A percentile compares a stretch with the other conserved stretches of the same genome.
phyloP scores from a whole-genome alignment of 2,888 invertebrate species.

The Listrodromus nycthemerus region DNA sequence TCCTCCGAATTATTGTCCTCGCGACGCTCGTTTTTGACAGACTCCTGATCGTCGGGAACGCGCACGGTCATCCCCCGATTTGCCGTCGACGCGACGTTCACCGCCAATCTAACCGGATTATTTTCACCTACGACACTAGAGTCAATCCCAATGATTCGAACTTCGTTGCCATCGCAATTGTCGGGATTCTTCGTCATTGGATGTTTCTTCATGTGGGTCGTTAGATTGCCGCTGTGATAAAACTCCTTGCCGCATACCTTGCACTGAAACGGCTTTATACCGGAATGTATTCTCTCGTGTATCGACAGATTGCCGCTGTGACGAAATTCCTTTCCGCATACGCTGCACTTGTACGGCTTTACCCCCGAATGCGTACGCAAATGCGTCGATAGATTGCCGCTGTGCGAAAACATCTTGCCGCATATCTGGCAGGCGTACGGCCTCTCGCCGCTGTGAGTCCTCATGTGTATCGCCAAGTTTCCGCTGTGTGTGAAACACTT shows the following conservation, averaged over 20 bases:
- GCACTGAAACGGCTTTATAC: slow-evolving; percentile 83
- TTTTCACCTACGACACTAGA: slow-evolving; percentile 18
- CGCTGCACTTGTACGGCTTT: slow-evolving; percentile 82
- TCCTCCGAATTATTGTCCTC: slow-evolving; percentile 58
- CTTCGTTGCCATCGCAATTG: slow-evolving; percentile 47
- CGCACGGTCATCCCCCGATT: slow-evolving; percentile 50
- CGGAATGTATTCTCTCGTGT: slow-evolving; percentile 83
- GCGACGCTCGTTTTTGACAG: slow-evolving; percentile 58
- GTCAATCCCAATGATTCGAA: slow-evolving; percentile 36
- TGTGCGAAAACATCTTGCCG: slow-evolving; percentile 83
- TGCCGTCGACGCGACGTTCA: slow-evolving; percentile 62
- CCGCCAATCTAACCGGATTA: slow-evolving; percentile 56
- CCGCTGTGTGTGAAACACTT: slow-evolving; percentile 84
- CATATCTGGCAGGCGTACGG: slow-evolving; percentile 83
- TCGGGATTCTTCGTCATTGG: slow-evolving; percentile 68
- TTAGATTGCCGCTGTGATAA: slow-evolving; percentile 83
- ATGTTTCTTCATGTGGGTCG: slow-evolving; percentile 84
- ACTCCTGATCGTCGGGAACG: slow-evolving; percentile 39
- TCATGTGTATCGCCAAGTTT: slow-evolving; percentile 83
- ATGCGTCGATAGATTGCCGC: slow-evolving; percentile 83
- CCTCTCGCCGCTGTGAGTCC: slow-evolving; percentile 83
- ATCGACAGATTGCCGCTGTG: slow-evolving; percentile 84
- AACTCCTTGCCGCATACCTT: slow-evolving; percentile 83
- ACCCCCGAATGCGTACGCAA: slow-evolving; percentile 82
- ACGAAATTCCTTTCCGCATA: slow-evolving; percentile 82